Conservation (phyloP, 1,140 invertebrate species). For the Dendrolimus kikuchii region DNA sequence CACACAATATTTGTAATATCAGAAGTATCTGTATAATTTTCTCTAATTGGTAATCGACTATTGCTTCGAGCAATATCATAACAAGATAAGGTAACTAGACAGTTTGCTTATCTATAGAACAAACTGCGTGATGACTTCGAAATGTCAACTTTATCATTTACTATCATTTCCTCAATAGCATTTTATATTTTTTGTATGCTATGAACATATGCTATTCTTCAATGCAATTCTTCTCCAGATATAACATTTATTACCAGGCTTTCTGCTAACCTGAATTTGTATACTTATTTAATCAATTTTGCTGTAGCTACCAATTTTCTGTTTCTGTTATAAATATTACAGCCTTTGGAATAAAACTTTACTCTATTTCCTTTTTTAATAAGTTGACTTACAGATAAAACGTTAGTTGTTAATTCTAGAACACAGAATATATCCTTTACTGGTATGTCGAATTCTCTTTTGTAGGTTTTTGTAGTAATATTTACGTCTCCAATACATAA, state of each 20-base stretch:
- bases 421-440: conserved; percentile 8
- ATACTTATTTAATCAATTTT: conserved; percentile 5
- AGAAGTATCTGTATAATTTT: too few relatives aligned
- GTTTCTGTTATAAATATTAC: conserved; percentile 4
- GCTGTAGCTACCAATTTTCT: conserved; percentile 5
- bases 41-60: too few relatives aligned
- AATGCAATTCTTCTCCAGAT: not conserved
- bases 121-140: not conserved
- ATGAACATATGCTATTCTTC: not conserved
- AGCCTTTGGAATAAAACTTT: not conserved
- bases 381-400: conserved; percentile 11
- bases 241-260: conserved; percentile 4
- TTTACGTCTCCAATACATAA: conserved; percentile 5
- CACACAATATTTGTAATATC: too few relatives aligned
- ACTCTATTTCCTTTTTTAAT: conserved; percentile 11
- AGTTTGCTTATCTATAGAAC: not conserved
- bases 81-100: not conserved
- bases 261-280: conserved; percentile 3
- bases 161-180: not conserved
- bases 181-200: not conserved
- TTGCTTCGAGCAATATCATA: too few relatives aligned
- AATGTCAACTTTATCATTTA: not conserved
- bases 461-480: not conserved
- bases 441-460: conserved; percentile 1
- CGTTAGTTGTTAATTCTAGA: conserved; percentile 6